phyloP scores from a whole-genome alignment of 2,113 vertebrate genomes.

The Tychaedon coryphoeus region DNA sequence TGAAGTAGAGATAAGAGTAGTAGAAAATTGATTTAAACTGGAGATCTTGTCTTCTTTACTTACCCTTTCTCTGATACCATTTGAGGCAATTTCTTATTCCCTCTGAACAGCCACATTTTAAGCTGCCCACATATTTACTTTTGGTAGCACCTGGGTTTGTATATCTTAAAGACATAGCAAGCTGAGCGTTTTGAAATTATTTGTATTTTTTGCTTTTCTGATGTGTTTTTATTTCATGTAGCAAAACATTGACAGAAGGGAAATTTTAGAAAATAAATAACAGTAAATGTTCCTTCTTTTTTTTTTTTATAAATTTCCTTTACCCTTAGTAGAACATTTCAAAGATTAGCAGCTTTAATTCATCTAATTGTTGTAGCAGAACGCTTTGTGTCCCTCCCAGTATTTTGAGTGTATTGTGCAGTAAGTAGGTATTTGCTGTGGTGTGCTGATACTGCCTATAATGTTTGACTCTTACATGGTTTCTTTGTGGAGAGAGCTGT shows the following conservation, averaged over 20 bases:
- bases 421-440: accelerated
- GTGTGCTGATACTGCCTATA: neutral
- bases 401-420: neutral
- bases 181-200: neutral
- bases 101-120: neutral
- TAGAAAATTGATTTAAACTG: neutral
- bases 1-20: neutral
- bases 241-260: neutral
- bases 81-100: neutral
- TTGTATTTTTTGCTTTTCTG: neutral
- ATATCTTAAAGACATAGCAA: neutral
- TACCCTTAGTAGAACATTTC: neutral
- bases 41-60: neutral
- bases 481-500: neutral
- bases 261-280: neutral
- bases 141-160: neutral
- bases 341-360: neutral
- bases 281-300: neutral
- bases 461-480: neutral
- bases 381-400: neutral
- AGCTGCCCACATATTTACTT: neutral
- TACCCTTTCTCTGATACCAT: neutral
- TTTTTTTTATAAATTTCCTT: neutral
- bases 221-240: neutral
- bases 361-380: neutral